Base-by-base conservation (phyloP, 1,140 invertebrate species). In the Drosophila nannoptera region DNA sequence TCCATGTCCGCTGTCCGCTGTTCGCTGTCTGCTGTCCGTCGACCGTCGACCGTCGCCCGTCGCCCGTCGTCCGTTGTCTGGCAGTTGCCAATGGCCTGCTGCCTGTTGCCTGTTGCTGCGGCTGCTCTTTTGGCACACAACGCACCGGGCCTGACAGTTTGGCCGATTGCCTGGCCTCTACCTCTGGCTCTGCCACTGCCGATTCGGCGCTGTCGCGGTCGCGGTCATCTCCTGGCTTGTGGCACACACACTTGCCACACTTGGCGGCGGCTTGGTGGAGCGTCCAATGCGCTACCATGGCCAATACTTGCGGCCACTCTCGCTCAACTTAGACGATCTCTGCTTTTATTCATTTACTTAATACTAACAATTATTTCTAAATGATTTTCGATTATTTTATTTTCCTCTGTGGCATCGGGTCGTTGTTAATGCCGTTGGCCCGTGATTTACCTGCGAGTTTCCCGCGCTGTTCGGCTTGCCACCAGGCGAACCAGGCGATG, bases 71-170 rank as follows among this genome's bases (percentile, higher is more conserved):
- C 52, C 33, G 40, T 35, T 12, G 52, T 11, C n/a, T 46, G 55
- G 42, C 42, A 29, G 12, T 46, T 45, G 66, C 49, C 60, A 50
- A 53, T 43, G 58, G 61, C 32, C 43, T 12, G 16, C 33, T 62
- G 49, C 31, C 59, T 12, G 50, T 38, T 61, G 56, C 48, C 48
- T 59, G 63, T 60, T 63, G 52, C 66, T 77, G 75, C 74, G 69
- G 75, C 76, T 77, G 75, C 75, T 77, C 73, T 82, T 76, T 81
- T 82, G 77, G 77, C 77, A 82, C 73, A 81, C 73, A 81, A 82
- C 77, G 77, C 77, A 81, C 77, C 74, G 74, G 73, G 77, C 77
- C 77, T 81, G 78, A 81, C 77, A 82, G 77, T 81, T 81, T 81
- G 77, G 73, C 69, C 77, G 77, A 81, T 80, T 80, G 77, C 77